Evolutionary conservation across 2,797 vertebrate species (phyloP).

Genomic region (Chelon auratus): DNA sequence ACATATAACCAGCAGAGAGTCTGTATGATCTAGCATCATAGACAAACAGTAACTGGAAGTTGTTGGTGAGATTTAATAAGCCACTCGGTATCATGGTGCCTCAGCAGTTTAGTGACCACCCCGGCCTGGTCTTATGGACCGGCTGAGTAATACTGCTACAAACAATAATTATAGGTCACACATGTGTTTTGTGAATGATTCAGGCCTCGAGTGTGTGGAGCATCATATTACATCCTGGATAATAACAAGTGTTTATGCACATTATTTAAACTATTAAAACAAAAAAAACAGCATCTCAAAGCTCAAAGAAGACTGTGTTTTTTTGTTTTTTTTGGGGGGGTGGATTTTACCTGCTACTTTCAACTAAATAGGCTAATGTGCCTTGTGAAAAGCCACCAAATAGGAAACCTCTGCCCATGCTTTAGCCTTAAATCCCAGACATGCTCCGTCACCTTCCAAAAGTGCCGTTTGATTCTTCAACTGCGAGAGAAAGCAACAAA

Average conservation of each 20-base stretch:
- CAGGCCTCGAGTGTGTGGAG: conserved; percentile 53
- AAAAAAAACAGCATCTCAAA: not conserved
- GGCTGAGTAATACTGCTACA: conserved; percentile 66
- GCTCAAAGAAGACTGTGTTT: not conserved
- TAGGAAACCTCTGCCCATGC: conserved; percentile 87
- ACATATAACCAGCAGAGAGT: conserved; percentile 19
- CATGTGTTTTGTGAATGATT: conserved; percentile 60
- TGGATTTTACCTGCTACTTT: conserved; percentile 81
- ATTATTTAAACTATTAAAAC: not conserved
- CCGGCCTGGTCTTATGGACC: conserved; percentile 41
- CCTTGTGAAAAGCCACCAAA: conserved; percentile 86
- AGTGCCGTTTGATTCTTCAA: conserved; percentile 89
- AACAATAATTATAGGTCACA: conserved; percentile 76
- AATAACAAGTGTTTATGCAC: not conserved
- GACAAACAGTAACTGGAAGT: conserved; percentile 19
- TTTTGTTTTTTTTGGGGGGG: conserved; percentile 4
- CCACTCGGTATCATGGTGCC: conserved; percentile 68
- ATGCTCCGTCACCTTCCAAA: conserved; percentile 92
- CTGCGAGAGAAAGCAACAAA: conserved; percentile 85
- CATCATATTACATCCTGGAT: conserved; percentile 9
- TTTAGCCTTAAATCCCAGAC: conserved; percentile 88
- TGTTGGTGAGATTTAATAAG: conserved; percentile 51
- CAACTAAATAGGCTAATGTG: conserved; percentile 86
- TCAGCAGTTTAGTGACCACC: conserved; percentile 77
- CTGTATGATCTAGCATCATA: conserved; percentile 14